Percentiles rank a stretch among this genome's conserved stretches.
These are phyloP conservation scores for Danaus melanippus DNA, from an alignment of 1,140 invertebrate genomes.

Conservation along the genomic window DNA sequence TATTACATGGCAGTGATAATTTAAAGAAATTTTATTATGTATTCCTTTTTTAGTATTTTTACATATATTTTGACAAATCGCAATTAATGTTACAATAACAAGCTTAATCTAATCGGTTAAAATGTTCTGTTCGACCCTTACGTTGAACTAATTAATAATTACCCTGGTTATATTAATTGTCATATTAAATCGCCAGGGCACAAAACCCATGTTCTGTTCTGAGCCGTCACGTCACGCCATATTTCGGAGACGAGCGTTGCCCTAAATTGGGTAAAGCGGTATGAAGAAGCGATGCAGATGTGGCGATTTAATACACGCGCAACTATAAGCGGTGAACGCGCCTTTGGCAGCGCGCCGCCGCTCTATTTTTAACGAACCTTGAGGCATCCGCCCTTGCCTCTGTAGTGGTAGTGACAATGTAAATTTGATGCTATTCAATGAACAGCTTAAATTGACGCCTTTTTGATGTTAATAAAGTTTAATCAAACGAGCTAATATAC, in stretches of 20 bases:
- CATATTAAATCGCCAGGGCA: no score
- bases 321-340: constrained; percentile 55
- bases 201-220: no score
- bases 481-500: no score
- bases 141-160: no score
- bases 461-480: no score
- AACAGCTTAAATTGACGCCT: constrained; percentile 11
- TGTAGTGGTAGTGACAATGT: constrained; percentile 48
- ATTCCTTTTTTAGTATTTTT: not conserved
- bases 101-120: no score
- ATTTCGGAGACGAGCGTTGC: constrained; percentile 26
- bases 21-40: not conserved
- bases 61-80: no score
- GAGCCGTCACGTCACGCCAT: constrained; percentile 17
- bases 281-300: constrained; percentile 30
- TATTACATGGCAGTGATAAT: not conserved
- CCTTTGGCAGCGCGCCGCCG: constrained; percentile 61
- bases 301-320: constrained; percentile 37
- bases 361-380: constrained; percentile 69
- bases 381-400: constrained; percentile 64
- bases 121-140: no score
- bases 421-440: constrained; percentile 20
- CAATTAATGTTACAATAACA: no score
- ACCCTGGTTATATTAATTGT: no score
- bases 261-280: constrained; percentile 43